Base-by-base conservation (phyloP, 2,113 vertebrate species). In the Mesitornis unicolor region DNA sequence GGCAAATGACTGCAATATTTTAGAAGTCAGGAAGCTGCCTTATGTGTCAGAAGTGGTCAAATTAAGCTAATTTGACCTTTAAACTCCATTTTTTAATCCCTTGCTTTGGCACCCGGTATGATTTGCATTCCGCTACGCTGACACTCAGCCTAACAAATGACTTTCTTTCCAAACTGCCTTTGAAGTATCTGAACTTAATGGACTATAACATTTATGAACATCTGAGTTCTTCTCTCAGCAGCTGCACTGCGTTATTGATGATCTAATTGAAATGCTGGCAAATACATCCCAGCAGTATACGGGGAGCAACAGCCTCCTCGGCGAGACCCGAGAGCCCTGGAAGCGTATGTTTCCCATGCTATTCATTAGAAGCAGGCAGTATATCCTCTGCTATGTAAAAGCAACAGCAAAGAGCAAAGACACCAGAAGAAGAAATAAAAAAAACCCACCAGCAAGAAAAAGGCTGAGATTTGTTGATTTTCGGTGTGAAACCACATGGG, bases 221-320 rank as follows among this genome's bases (percentile, higher is more conserved):
- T 98, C 98, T 98, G 98, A 98, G 97, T 98, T 97, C 97, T 97
- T 98, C 97, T 98, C 97, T 84, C 97, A 98, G 98, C 99, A 99
- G 98, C 98, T 99, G 98, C 98, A 98, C 98, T 91, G 71, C 96
- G 98, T 99, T 99, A 99, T 99, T 99, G 98, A 99, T 99, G 98
- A 98, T 97, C 98, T 98, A 98, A 99, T 99, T 99, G 98, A 98
- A 98, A 98, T 98, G 98, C 98, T 98, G 98, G 98, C 98, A 97
- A 97, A 97, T 96, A 89, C 33, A 97, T 97, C 95, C 95, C 94
- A 95, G 94, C 95, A 94, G 96, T 90, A 25, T 21, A 85, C 18
- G 91, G 92, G 95, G 95, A 97, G 96, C 94, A 90, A 70, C 95
- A 95, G 95, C 81, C 59, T 70, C 73, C 94, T 92, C 81, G 47